Conservation (phyloP, 2,888 invertebrate species). For the Chaetogeoica ovagalla region DNA sequence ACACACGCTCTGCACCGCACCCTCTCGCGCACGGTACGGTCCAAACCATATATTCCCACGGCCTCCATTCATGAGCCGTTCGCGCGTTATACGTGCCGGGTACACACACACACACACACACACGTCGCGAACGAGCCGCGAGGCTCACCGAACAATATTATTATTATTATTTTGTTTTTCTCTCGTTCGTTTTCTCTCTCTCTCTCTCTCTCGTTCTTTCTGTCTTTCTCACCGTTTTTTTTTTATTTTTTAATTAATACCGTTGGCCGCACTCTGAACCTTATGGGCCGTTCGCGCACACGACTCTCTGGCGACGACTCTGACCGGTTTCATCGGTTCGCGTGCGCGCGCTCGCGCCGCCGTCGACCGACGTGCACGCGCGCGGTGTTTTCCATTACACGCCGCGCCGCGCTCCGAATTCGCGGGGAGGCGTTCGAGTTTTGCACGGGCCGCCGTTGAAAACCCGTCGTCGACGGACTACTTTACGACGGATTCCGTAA, state of each 20-base stretch:
- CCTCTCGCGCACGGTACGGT: neutral
- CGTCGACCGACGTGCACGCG: too few relatives aligned
- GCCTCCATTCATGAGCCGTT: slow-evolving; percentile 26
- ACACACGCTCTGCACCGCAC: slow-evolving; percentile 1
- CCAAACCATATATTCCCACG: slow-evolving; percentile 38
- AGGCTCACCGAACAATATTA: slow-evolving; percentile 40
- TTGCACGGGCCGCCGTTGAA: too few relatives aligned
- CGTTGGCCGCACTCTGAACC: slow-evolving; percentile 38
- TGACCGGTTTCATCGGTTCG: neutral
- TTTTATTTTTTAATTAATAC: slow-evolving; percentile 48
- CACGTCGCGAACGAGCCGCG: too few relatives aligned
- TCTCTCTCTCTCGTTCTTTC: neutral
- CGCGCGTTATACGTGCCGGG: too few relatives aligned
- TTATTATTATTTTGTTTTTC: slow-evolving; percentile 42
- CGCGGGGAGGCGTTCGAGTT: too few relatives aligned
- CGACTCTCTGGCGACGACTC: neutral
- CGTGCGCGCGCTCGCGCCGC: neutral
- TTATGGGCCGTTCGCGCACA: neutral
- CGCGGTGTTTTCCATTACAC: too few relatives aligned
- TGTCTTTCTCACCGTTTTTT: too few relatives aligned
- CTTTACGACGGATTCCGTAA: too few relatives aligned
- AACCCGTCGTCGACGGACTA: too few relatives aligned
- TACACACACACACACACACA: neutral
- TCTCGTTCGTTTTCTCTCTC: neutral
- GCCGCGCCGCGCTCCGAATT: too few relatives aligned